These are phyloP conservation scores for Prionailurus viverrinus DNA, from an alignment of 2,113 vertebrate genomes.

Conservation along the genomic window DNA sequence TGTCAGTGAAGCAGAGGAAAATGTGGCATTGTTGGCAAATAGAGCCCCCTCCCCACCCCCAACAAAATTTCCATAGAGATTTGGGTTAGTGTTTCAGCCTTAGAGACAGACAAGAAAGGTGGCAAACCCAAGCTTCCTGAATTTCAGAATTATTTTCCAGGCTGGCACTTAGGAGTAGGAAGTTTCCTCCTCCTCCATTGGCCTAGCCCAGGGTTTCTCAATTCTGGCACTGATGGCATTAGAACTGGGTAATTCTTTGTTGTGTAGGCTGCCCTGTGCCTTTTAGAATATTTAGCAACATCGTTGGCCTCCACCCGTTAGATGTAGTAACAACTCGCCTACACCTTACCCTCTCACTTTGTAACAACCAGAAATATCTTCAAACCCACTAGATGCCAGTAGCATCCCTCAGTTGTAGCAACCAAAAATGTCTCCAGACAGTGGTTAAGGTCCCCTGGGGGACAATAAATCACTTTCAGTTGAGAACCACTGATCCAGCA, in stretches of 20 bases:
- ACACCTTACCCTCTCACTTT: not conserved
- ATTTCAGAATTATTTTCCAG: conserved; percentile 3
- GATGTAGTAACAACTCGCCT: not conserved
- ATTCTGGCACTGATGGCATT: not conserved
- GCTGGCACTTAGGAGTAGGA: not conserved
- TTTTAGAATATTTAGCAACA: not conserved
- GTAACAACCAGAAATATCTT: not conserved
- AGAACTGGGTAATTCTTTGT: not conserved
- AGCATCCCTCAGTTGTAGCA: not conserved
- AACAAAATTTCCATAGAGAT: not conserved
- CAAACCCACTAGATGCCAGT: not conserved
- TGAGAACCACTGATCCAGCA: not conserved
- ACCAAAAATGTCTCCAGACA: not conserved
- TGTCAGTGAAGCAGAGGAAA: not conserved
- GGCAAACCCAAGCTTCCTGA: not conserved
- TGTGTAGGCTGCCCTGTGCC: not conserved
- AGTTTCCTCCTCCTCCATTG: not conserved
- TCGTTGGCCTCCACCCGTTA: not conserved
- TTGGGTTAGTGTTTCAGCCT: not conserved
- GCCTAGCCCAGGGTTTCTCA: not conserved
- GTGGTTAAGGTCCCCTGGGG: not conserved
- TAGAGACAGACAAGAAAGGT: not conserved
- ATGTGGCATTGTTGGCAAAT: not conserved
- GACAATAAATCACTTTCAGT: not conserved
- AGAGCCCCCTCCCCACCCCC: not conserved